A percentile compares a stretch with the other conserved stretches of the same genome.
These are phyloP conservation scores for Endomychus coccineus DNA, from an alignment of 2,888 invertebrate genomes.

Conservation along the genomic window DNA sequence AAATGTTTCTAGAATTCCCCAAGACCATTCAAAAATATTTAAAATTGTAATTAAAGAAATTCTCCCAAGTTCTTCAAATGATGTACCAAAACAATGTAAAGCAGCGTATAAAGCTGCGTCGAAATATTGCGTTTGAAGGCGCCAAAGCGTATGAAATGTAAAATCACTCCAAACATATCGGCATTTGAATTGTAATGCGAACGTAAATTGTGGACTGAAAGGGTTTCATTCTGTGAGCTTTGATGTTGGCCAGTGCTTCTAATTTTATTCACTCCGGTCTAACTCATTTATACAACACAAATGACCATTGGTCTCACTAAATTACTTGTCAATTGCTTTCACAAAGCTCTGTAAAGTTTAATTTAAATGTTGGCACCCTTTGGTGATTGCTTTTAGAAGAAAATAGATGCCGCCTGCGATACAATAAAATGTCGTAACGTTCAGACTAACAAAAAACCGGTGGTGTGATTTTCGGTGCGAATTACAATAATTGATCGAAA, in stretches of 20 bases:
- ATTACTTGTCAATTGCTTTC: slow-evolving; percentile 41
- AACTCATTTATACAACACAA: slow-evolving; percentile 40
- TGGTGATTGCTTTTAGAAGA: slow-evolving; percentile 26
- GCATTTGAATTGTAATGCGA: slow-evolving; percentile 6
- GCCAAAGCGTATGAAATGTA: slow-evolving; percentile 13
- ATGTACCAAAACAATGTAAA: too few species aligned
- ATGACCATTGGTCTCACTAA: slow-evolving; percentile 41
- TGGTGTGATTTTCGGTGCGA: too few species aligned
- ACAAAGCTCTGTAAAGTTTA: slow-evolving; percentile 37
- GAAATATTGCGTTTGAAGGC: slow-evolving; percentile 8
- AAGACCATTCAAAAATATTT: too few species aligned
- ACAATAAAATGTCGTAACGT: too few species aligned
- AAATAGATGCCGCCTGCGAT: slow-evolving; percentile 24
- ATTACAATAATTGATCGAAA: too few species aligned
- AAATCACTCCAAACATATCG: slow-evolving; percentile 15
- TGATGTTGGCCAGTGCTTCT: slow-evolving; percentile 38
- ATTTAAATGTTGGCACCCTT: slow-evolving; percentile 36
- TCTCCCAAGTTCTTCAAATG: too few species aligned
- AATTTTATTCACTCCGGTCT: slow-evolving; percentile 38
- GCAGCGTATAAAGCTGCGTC: too few species aligned
- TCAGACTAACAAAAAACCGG: too few species aligned
- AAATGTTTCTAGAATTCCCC: too few species aligned
- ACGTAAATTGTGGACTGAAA: slow-evolving; percentile 20
- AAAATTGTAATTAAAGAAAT: too few species aligned
- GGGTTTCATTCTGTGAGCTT: slow-evolving; percentile 30